These are phyloP conservation scores for Callorhinus ursinus DNA, from an alignment of 2,113 vertebrate species.

Conservation along the genomic window DNA sequence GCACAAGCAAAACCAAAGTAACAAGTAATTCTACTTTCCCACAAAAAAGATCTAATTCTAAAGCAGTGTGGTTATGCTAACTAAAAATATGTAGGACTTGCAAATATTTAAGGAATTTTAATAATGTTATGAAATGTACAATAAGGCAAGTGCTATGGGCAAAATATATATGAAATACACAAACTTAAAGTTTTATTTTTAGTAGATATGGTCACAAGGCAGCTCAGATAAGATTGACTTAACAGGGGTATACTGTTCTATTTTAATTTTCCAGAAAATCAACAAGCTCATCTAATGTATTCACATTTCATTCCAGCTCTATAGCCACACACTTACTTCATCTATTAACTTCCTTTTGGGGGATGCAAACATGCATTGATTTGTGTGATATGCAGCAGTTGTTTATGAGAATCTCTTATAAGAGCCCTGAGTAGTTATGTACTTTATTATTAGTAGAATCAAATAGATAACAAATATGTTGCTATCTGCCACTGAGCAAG, in stretches of 20 bases:
- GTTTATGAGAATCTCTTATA: not conserved
- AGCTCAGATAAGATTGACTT: not conserved
- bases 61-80: not conserved
- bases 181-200: not conserved
- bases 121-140: not conserved
- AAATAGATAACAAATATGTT: not conserved
- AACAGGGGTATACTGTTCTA: not conserved
- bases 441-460: not conserved
- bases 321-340: not conserved
- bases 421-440: not conserved
- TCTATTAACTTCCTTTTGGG: not conserved
- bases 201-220: not conserved
- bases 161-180: not conserved
- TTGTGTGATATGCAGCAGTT: not conserved
- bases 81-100: not conserved
- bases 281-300: not conserved
- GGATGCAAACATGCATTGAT: constrained; percentile 41
- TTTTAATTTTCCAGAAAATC: not conserved
- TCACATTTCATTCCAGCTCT: not conserved
- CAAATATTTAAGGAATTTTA: not conserved
- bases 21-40: not conserved
- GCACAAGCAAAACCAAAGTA: not conserved
- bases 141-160: not conserved
- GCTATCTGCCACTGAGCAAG: not conserved
- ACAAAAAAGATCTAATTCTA: not conserved